Evolutionary conservation across 2,113 vertebrate genomes (phyloP).

Genomic region (Spea bombifrons): DNA sequence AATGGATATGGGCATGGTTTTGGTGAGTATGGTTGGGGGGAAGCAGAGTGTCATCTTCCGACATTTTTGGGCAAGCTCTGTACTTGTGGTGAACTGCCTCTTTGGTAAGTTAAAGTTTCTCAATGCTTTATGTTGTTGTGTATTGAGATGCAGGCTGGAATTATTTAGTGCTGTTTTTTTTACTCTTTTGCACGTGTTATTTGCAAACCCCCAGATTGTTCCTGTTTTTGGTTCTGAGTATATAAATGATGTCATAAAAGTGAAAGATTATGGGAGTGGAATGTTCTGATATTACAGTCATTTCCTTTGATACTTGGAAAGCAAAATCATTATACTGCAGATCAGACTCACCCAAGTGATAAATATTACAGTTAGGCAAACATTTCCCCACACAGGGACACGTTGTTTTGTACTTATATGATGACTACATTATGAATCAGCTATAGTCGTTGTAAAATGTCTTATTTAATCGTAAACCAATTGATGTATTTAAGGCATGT

Average conservation of each 20-base stretch:
- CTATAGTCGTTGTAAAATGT: not conserved
- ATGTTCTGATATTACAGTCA: not conserved
- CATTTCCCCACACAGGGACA: not conserved
- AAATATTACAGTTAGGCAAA: not conserved
- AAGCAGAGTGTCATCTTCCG: too few relatives aligned
- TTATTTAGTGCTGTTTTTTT: too few relatives aligned
- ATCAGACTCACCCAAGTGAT: not conserved
- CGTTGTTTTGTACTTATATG: not conserved
- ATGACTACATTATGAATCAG: slow-evolving; percentile 2
- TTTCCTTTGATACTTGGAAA: not conserved
- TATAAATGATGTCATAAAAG: not conserved
- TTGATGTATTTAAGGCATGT: not conserved
- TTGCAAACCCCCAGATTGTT: not conserved
- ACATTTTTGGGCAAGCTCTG: too few relatives aligned
- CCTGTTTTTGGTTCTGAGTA: not conserved
- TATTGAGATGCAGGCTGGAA: too few relatives aligned
- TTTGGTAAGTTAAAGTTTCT: too few relatives aligned
- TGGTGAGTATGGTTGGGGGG: too few relatives aligned
- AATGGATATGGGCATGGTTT: too few relatives aligned
- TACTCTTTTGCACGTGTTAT: not conserved
- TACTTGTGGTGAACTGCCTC: too few relatives aligned
- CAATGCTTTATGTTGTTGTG: too few relatives aligned
- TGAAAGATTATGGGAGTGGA: not conserved
- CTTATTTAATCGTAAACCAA: not conserved
- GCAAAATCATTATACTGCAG: not conserved